Evolutionary conservation across 2,888 invertebrate species (phyloP).

Genomic region (Ptilodon capucinus): DNA sequence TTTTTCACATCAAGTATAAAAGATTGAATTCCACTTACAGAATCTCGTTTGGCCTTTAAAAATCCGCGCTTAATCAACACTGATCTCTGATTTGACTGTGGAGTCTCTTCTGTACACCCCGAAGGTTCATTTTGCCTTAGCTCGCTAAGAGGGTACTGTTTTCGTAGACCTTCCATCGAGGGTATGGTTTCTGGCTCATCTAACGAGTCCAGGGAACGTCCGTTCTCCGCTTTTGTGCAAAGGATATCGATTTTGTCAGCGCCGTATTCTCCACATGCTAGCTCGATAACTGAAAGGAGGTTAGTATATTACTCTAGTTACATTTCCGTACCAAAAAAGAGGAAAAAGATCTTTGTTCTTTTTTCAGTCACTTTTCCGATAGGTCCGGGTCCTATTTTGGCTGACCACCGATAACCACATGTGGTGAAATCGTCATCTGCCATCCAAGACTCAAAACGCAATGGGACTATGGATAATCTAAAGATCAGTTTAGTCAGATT

Average conservation of each 20-base stretch:
- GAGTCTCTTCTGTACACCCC: slow-evolving; percentile 85
- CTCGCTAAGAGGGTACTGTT: slow-evolving; percentile 77
- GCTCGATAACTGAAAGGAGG: slow-evolving; percentile 95
- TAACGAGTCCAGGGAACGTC: slow-evolving; percentile 86
- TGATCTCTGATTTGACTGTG: slow-evolving; percentile 86
- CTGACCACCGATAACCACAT: no score
- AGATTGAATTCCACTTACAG: slow-evolving; percentile 69
- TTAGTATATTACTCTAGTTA: no score
- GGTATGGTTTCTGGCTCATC: slow-evolving; percentile 80
- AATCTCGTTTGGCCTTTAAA: slow-evolving; percentile 88
- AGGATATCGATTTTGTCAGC: slow-evolving; percentile 87
- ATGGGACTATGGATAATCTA: no score
- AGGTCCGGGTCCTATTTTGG: no score
- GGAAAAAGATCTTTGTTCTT: no score
- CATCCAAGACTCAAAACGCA: no score
- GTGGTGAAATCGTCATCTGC: no score
- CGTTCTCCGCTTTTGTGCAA: slow-evolving; percentile 87
- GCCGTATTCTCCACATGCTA: slow-evolving; percentile 96
- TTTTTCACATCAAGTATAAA: no score
- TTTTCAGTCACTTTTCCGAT: no score
- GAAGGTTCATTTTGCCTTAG: slow-evolving; percentile 65
- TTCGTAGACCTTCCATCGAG: slow-evolving; percentile 82
- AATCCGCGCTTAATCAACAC: slow-evolving; percentile 88
- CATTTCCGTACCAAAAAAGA: no score
- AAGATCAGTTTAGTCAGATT: no score